These are phyloP conservation scores for Linnaemya tessellans DNA, from an alignment of 2,888 invertebrate species.

Conservation along the genomic window DNA sequence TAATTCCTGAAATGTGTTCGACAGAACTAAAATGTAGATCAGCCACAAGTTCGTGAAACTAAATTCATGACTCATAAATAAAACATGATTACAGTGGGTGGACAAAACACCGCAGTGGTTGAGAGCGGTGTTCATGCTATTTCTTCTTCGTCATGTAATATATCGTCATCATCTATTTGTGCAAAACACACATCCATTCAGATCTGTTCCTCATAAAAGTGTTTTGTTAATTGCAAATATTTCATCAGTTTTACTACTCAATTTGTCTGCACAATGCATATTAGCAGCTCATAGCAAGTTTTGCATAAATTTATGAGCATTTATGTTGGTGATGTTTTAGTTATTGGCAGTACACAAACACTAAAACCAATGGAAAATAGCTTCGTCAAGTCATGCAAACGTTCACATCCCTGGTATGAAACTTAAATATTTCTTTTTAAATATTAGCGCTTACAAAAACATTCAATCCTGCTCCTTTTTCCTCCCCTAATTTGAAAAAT, in stretches of 20 bases:
- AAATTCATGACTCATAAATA: slow-evolving; percentile 33
- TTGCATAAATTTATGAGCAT: background rate
- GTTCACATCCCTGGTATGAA: background rate
- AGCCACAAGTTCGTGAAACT: background rate
- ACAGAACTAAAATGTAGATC: slow-evolving; percentile 49
- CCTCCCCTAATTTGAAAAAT: too few relatives aligned
- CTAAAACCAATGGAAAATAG: background rate
- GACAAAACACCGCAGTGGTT: background rate
- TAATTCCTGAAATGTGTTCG: slow-evolving; percentile 36
- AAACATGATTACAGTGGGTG: background rate
- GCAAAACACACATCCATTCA: too few relatives aligned
- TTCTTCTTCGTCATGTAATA: background rate
- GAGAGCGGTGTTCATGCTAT: background rate
- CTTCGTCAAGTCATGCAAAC: background rate
- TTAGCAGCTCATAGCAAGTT: background rate
- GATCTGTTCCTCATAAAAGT: background rate
- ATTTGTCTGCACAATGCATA: background rate
- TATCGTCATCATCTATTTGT: background rate
- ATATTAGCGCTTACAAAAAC: too few relatives aligned
- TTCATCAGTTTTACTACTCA: background rate
- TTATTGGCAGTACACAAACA: background rate
- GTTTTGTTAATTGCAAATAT: background rate
- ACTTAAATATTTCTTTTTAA: too few relatives aligned
- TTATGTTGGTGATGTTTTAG: background rate
- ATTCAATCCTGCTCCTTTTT: too few relatives aligned